A percentile compares a stretch with the other conserved stretches of the same genome.
Conservation (phyloP, 1,140 invertebrate species). For the Drosophila biarmipes region DNA sequence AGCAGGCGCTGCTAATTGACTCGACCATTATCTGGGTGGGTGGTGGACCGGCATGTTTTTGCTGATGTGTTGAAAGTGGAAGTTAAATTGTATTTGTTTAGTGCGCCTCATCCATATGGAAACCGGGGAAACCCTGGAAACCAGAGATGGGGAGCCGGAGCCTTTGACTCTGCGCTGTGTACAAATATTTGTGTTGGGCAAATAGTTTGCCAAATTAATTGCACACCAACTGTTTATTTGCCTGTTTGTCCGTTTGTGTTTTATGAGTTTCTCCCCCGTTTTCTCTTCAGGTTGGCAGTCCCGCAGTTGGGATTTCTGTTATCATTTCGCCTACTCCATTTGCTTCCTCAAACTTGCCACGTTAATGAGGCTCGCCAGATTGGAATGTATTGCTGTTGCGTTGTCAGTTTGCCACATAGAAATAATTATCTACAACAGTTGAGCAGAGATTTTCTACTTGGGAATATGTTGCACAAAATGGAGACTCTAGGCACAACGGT, state of each 20-base stretch:
- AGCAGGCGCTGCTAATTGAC: conserved; percentile 67
- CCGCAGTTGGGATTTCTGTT: conserved; percentile 14
- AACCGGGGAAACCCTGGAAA: conserved; percentile 2
- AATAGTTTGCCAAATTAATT: conserved; percentile 83
- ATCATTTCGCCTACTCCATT: conserved; percentile 17
- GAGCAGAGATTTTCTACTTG: conserved; percentile 10
- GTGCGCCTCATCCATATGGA: conserved; percentile 47
- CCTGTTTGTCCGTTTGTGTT: conserved; percentile 48
- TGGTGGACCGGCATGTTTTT: conserved; percentile 28
- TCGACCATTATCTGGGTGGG: conserved; percentile 54
- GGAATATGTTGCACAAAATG: neutral
- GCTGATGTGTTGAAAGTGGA: conserved; percentile 79
- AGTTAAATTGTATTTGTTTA: conserved; percentile 81
- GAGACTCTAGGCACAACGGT: neutral
- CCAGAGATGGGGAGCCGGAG: neutral
- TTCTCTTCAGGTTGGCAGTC: conserved; percentile 29
- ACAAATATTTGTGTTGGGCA: conserved; percentile 56
- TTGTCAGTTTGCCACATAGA: conserved; percentile 11
- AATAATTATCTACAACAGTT: conserved; percentile 18
- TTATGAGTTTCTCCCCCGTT: conserved; percentile 39
- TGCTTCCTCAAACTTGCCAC: conserved; percentile 17
- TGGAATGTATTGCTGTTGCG: conserved; percentile 22
- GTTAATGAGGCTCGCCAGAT: conserved; percentile 23
- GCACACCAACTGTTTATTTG: conserved; percentile 78
- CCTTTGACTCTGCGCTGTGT: conserved; percentile 14